Percentiles rank a stretch among this genome's conserved stretches.
Evolutionary conservation across 2,113 vertebrate species (phyloP).

Genomic region (Caranx ignobilis): DNA sequence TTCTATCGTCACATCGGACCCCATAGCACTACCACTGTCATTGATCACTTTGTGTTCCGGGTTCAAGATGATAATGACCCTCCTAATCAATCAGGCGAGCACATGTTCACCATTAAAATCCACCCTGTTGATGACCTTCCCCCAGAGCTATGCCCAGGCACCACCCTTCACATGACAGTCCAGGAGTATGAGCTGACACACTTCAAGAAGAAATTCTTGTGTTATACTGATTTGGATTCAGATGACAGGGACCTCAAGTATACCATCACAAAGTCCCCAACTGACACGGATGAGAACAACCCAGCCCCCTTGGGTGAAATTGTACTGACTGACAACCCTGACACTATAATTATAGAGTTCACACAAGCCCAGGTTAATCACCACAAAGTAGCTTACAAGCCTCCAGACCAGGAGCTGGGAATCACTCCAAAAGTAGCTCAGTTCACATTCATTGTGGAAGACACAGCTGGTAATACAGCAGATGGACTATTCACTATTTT

Average conservation of each 20-base stretch:
- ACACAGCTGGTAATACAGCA: slow-evolving; percentile 89
- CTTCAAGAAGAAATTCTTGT: slow-evolving; percentile 89
- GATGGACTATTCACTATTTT: slow-evolving; percentile 92
- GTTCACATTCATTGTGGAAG: slow-evolving; percentile 93
- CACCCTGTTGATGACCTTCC: slow-evolving; percentile 91
- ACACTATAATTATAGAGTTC: slow-evolving; percentile 89
- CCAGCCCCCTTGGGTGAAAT: slow-evolving; percentile 85
- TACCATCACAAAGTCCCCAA: slow-evolving; percentile 87
- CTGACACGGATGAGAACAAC: slow-evolving; percentile 92
- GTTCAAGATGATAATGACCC: slow-evolving; percentile 88
- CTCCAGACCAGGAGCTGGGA: slow-evolving; percentile 92
- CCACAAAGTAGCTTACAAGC: slow-evolving; percentile 94
- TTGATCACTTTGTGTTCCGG: slow-evolving; percentile 80
- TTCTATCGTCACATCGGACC: slow-evolving; percentile 85
- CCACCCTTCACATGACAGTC: slow-evolving; percentile 91
- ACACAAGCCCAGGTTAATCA: slow-evolving; percentile 98
- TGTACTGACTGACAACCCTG: slow-evolving; percentile 90
- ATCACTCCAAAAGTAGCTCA: slow-evolving; percentile 93
- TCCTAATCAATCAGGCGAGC: slow-evolving; percentile 87
- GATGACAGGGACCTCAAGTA: slow-evolving; percentile 93
- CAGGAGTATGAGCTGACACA: slow-evolving; percentile 93
- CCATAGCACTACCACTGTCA: slow-evolving; percentile 78
- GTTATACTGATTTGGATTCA: slow-evolving; percentile 94
- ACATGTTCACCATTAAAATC: slow-evolving; percentile 90
- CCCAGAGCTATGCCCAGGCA: slow-evolving; percentile 88